These are phyloP conservation scores for Bombus waltoni DNA, from an alignment of 1,140 invertebrate species.

Conservation along the genomic window DNA sequence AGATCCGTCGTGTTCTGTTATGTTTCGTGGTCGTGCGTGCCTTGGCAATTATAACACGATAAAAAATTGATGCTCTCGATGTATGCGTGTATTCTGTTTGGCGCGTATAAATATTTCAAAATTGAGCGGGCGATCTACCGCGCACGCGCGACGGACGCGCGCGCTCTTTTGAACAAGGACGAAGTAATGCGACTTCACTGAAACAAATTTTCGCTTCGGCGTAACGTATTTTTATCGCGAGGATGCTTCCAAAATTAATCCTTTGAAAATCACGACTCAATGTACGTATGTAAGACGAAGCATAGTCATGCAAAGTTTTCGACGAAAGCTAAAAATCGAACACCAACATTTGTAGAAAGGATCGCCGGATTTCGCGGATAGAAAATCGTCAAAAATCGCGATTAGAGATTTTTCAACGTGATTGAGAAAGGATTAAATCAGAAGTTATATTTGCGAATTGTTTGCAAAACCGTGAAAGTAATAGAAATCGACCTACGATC, in stretches of 20 bases:
- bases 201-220: neutral
- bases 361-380: neutral
- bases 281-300: neutral
- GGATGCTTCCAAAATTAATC: neutral
- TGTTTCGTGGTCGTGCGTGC: constrained; percentile 32
- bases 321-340: neutral
- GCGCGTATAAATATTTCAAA: neutral
- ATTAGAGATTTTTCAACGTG: too few relatives aligned
- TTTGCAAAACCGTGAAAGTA: constrained; percentile 18
- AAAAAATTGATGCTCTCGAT: constrained; percentile 36
- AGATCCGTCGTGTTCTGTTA: constrained; percentile 19
- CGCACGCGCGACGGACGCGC: neutral
- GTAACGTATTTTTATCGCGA: neutral
- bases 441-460: neutral
- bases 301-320: neutral
- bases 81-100: neutral
- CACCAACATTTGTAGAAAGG: neutral
- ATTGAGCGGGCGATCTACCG: neutral
- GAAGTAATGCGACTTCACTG: neutral
- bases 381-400: constrained; percentile 17
- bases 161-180: neutral
- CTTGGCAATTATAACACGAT: constrained; percentile 10
- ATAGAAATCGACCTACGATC: constrained; percentile 12
- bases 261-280: neutral
- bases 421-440: neutral